Conservation (phyloP, 2,113 vertebrate genomes). For the Tetrax tetrax region DNA sequence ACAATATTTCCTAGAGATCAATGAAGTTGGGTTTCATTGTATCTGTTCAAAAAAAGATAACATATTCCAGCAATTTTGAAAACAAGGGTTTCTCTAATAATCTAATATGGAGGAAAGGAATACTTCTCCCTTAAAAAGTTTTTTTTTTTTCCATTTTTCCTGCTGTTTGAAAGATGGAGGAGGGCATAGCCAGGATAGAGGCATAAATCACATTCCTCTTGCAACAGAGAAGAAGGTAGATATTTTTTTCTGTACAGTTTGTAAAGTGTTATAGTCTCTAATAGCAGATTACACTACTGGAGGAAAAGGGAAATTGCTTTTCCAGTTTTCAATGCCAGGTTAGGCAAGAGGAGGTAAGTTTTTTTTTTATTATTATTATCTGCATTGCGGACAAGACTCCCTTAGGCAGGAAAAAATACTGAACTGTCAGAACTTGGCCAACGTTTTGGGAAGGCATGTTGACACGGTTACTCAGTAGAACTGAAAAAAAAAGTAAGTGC, state of each 20-base stretch:
- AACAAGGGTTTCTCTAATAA: background rate
- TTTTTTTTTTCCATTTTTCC: background rate
- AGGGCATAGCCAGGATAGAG: background rate
- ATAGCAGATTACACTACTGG: background rate
- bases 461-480: background rate
- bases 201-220: accelerated
- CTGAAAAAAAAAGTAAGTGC: background rate
- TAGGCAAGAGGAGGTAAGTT: background rate
- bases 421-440: background rate
- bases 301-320: background rate
- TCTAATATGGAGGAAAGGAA: background rate
- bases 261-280: background rate
- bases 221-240: background rate
- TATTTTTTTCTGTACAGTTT: background rate
- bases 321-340: background rate
- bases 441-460: background rate
- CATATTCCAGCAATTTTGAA: background rate
- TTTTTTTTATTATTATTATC: background rate
- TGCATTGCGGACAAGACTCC: background rate
- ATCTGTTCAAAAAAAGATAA: background rate
- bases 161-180: background rate
- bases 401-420: background rate
- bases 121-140: background rate
- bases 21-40: background rate
- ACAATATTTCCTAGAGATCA: background rate